Base-by-base conservation (phyloP, 1,140 invertebrate species). In the Drosophila ironensis region DNA sequence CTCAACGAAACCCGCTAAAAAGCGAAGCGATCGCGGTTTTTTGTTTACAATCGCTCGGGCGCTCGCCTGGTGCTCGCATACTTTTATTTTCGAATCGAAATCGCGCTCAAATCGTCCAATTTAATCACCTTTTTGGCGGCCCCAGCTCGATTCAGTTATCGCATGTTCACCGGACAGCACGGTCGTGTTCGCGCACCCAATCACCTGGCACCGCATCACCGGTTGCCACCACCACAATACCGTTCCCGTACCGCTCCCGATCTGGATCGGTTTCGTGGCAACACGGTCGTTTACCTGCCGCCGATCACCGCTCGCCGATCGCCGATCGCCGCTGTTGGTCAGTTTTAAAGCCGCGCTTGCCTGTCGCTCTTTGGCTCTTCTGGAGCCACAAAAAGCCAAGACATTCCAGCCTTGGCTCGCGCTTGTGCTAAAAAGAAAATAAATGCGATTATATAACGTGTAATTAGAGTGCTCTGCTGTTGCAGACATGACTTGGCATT, bases 71-170 rank as follows among this genome's bases (percentile, higher is more conserved):
- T 41, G 46, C 46, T 48, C 30, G 51, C 37, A 44, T 45, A 71
- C 63, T 84, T 84, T 84, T 70, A 86, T 84, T 86, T 84, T 86
- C 41, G 70, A 84, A 84, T 73, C 61, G 37, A 25, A 68, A 68
- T 56, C 41, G 35, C 51, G 16, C 63, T 66, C 38, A 82, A 61
- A 63, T 71, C 69, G 72, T 84, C 72, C 59, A 78, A 67, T 70
- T 84, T 78, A 78, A 84, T 84, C 73, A 74, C 70, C 59, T 63
- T 71, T 77, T 71, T 59, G 56, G 80, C 66, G 64, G 66, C 67
- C n/a, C 48, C 63, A 63, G 59, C 72, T 82, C n/a, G n/a, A n/a
- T n/a, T n/a, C 78, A 86, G 78, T 84, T 71, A 82, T 84, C 70
- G 80, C 54, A 52, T 61, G 69, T 61, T 70, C 70, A 78, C 59